Percentiles rank a stretch among this genome's conserved stretches.
These are phyloP conservation scores for Rhingia campestris DNA, from an alignment of 2,888 invertebrate genomes.

Conservation along the genomic window DNA sequence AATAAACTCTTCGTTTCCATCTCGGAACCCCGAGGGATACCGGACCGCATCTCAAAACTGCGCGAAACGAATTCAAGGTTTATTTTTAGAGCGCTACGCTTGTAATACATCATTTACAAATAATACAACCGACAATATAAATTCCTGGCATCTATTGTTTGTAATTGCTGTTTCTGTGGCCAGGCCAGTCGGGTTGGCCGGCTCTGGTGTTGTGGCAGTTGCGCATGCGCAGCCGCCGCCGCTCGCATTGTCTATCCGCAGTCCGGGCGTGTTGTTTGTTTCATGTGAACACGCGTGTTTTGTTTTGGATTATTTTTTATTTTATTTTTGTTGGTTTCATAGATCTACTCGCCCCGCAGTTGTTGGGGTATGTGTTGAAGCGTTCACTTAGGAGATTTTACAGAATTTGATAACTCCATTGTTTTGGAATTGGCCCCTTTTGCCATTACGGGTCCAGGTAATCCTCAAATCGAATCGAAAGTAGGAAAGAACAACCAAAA, in stretches of 20 bases:
- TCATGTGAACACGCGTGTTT: slow-evolving; percentile 69
- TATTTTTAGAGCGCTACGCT: slow-evolving; percentile 74
- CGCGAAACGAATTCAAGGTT: slow-evolving; percentile 70
- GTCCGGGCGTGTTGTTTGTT: slow-evolving; percentile 49
- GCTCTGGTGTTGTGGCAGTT: slow-evolving; percentile 38
- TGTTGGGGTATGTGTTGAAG: slow-evolving; percentile 58
- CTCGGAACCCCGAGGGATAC: slow-evolving; percentile 64
- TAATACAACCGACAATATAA: slow-evolving; percentile 75
- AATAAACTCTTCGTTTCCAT: slow-evolving; percentile 59
- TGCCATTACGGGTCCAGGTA: neutral
- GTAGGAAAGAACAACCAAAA: neutral
- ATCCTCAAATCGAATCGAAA: slow-evolving; percentile 29
- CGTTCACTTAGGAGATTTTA: slow-evolving; percentile 69
- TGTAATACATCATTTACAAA: slow-evolving; percentile 76
- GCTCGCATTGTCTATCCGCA: slow-evolving; percentile 17
- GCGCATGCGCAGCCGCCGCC: slow-evolving; percentile 15
- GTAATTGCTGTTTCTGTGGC: slow-evolving; percentile 67
- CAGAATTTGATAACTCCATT: slow-evolving; percentile 74
- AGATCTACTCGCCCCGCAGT: neutral
- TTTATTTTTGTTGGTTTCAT: too few relatives aligned
- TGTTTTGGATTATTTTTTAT: slow-evolving; percentile 1
- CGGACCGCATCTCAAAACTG: slow-evolving; percentile 56
- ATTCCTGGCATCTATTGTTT: slow-evolving; percentile 74
- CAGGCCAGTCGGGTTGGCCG: slow-evolving; percentile 18
- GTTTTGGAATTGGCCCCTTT: slow-evolving; percentile 49